These are phyloP conservation scores for Cuniculus paca DNA, from an alignment of 2,797 vertebrate species.

Conservation along the genomic window DNA sequence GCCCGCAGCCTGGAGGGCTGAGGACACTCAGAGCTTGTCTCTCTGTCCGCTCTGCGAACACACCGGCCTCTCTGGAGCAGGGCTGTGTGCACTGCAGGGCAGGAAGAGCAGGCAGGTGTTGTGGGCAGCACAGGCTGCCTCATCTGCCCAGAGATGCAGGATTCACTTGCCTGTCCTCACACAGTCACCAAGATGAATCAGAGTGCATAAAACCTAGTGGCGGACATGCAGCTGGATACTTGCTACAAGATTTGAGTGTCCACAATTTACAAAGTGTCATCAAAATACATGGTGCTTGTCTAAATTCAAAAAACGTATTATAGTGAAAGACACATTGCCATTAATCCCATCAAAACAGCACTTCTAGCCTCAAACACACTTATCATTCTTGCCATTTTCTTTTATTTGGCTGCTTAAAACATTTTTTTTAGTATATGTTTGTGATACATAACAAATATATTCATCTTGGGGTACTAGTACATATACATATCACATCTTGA, in stretches of 20 bases:
- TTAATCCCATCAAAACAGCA: neutral
- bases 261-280: no score
- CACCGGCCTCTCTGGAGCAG: neutral
- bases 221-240: accelerated
- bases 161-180: accelerated
- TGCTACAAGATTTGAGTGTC: neutral
- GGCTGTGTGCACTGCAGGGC: accelerated
- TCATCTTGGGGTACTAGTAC: neutral
- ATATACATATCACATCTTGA: neutral
- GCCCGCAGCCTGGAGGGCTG: neutral
- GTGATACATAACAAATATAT: neutral
- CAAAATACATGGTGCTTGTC: neutral
- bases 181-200: neutral
- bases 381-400: neutral
- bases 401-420: neutral
- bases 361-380: neutral
- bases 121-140: no score
- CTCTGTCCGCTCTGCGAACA: neutral
- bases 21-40: neutral
- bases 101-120: neutral
- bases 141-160: accelerated
- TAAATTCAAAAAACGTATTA: neutral
- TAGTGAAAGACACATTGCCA: neutral
- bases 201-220: accelerated
- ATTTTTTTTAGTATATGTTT: neutral